Percentiles rank a stretch among this genome's conserved stretches.
Conservation (phyloP, 2,113 vertebrate species). For the Geococcyx californianus region DNA sequence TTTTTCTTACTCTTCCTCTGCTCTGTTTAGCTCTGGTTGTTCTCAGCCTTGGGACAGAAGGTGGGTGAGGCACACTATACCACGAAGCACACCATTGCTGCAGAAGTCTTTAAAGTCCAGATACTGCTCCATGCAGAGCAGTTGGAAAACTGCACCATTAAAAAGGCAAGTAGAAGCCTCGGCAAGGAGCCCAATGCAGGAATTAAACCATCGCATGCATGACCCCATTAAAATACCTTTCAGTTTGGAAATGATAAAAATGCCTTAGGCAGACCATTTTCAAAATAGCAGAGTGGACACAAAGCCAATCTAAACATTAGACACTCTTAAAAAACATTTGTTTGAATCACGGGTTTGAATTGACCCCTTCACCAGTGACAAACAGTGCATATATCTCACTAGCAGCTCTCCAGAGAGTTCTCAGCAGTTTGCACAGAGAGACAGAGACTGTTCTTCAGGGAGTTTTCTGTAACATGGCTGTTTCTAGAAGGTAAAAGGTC, state of each 20-base stretch:
- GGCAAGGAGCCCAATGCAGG: conserved; percentile 39
- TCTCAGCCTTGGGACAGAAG: conserved; percentile 52
- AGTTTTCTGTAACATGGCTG: conserved; percentile 35
- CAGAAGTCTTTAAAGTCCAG: conserved; percentile 26
- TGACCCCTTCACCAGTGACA: conserved; percentile 51
- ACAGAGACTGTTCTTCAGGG: not conserved
- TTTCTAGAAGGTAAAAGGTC: conserved; percentile 29
- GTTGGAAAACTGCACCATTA: conserved; percentile 38
- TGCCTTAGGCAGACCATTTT: conserved; percentile 55
- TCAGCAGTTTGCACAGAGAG: conserved; percentile 33
- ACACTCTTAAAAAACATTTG: conserved; percentile 54
- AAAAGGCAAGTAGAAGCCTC: conserved; percentile 71
- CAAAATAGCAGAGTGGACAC: conserved; percentile 49
- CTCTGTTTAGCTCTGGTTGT: conserved; percentile 61
- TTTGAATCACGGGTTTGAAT: conserved; percentile 23
- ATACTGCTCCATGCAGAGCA: not conserved
- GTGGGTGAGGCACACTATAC: not conserved
- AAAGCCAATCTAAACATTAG: conserved; percentile 67
- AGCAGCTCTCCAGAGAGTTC: conserved; percentile 18
- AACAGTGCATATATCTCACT: conserved; percentile 36
- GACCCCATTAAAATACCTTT: conserved; percentile 58
- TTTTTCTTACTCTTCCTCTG: conserved; percentile 53
- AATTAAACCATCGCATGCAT: conserved; percentile 53
- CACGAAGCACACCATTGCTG: not conserved
- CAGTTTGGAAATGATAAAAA: conserved; percentile 71